Evolutionary conservation across 2,888 invertebrate species (phyloP).

Genomic region (Tanaodytes sp.): DNA sequence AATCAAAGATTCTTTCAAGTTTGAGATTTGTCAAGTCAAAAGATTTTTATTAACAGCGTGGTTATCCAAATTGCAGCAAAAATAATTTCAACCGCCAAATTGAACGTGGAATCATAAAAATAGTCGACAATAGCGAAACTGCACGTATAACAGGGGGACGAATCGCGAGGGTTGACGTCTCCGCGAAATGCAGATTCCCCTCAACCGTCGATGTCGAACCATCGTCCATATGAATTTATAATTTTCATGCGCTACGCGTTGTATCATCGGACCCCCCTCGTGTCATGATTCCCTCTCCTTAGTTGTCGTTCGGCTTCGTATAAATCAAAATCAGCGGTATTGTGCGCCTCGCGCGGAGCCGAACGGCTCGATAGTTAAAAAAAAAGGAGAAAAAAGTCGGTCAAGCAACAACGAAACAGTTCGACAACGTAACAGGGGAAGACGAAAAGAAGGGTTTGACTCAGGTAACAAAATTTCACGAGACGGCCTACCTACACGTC

Average conservation of each 20-base stretch:
- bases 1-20: no score
- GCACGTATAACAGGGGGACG: background rate
- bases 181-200: constrained; percentile 61
- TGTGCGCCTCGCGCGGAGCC: constrained; percentile 59
- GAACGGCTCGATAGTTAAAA: constrained; percentile 49
- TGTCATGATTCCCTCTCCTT: constrained; percentile 59
- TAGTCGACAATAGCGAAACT: constrained; percentile 29
- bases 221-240: constrained; percentile 70
- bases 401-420: constrained; percentile 69
- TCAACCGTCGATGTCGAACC: constrained; percentile 54
- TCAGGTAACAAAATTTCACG: constrained; percentile 68
- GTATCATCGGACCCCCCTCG: constrained; percentile 52
- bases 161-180: constrained; percentile 45
- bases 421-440: constrained; percentile 36
- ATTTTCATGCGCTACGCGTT: constrained; percentile 64
- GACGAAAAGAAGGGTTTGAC: constrained; percentile 60
- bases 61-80: constrained; percentile 1
- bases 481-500: constrained; percentile 52
- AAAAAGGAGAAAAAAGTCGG: constrained; percentile 62
- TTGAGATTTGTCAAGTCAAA: no score
- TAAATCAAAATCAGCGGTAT: constrained; percentile 73
- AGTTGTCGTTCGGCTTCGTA: constrained; percentile 70
- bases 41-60: no score
- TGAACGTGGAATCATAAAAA: constrained; percentile 18
- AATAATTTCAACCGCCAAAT: no score